Conservation (phyloP, 1,140 invertebrate genomes). For the Anoplolepis gracilipes region DNA sequence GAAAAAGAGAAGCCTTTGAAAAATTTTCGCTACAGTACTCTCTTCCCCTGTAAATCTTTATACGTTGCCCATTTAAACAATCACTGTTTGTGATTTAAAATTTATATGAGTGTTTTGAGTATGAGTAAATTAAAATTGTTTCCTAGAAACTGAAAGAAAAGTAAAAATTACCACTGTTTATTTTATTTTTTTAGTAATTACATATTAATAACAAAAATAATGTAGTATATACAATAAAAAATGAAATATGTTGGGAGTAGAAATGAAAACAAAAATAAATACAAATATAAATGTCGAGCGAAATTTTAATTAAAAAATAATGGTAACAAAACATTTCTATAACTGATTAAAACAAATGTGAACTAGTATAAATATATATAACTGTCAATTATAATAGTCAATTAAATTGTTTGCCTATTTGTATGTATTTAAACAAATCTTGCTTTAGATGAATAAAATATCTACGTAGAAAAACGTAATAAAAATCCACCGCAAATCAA, state of each 20-base stretch:
- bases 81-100: neutral
- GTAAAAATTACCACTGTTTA: neutral
- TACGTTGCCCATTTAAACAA: neutral
- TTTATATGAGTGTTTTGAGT: neutral
- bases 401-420: neutral
- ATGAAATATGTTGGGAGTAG: neutral
- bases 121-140: neutral
- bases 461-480: neutral
- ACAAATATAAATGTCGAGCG: neutral
- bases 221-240: neutral
- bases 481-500: constrained; percentile 17
- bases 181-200: neutral
- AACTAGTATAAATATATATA: neutral
- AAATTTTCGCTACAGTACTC: neutral
- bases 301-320: constrained; percentile 48
- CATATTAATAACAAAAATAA: neutral
- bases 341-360: neutral
- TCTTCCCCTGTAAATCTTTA: neutral
- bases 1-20: neutral
- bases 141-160: neutral
- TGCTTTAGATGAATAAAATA: constrained; percentile 15
- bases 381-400: neutral
- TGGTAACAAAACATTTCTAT: constrained; percentile 15
- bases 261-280: neutral
- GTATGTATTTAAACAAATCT: constrained; percentile 2